Evolutionary conservation across 2,888 invertebrate species (phyloP).

Genomic region (Cephalotes varians): DNA sequence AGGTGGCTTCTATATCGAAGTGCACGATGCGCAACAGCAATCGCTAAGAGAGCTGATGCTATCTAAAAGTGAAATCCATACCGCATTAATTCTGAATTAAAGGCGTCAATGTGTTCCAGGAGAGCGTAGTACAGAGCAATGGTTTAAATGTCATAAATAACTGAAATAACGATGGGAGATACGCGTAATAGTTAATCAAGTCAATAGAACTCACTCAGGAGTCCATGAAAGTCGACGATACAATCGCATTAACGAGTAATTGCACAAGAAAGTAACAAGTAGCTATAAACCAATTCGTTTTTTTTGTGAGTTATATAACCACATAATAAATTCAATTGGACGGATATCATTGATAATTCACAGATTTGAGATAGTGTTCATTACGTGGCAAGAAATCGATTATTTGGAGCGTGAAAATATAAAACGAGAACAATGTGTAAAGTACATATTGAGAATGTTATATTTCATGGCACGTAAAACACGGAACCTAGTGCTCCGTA

Average conservation of each 20-base stretch:
- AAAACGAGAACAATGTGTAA: not conserved
- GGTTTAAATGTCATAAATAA: conserved; percentile 33
- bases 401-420: conserved; percentile 23
- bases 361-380: not conserved
- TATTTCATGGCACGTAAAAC: conserved; percentile 13
- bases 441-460: not conserved
- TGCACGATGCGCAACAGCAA: conserved; percentile 33
- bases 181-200: conserved; percentile 19
- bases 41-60: conserved; percentile 19
- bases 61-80: conserved; percentile 33
- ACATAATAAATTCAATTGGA: conserved; percentile 12
- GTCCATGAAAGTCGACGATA: conserved; percentile 25
- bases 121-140: not conserved
- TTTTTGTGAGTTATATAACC: conserved; percentile 15
- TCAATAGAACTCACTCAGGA: conserved; percentile 4
- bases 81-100: conserved; percentile 29
- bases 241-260: conserved; percentile 36
- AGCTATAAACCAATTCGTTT: conserved; percentile 21
- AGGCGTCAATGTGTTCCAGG: conserved; percentile 3
- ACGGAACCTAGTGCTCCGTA: not conserved
- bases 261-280: conserved; percentile 2
- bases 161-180: conserved; percentile 19
- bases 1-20: conserved; percentile 28
- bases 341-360: conserved; percentile 27
- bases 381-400: conserved; percentile 27